A percentile compares a stretch with the other conserved stretches of the same genome.
Conservation (phyloP, 2,797 vertebrate genomes). For the Rhynchonycteris naso region DNA sequence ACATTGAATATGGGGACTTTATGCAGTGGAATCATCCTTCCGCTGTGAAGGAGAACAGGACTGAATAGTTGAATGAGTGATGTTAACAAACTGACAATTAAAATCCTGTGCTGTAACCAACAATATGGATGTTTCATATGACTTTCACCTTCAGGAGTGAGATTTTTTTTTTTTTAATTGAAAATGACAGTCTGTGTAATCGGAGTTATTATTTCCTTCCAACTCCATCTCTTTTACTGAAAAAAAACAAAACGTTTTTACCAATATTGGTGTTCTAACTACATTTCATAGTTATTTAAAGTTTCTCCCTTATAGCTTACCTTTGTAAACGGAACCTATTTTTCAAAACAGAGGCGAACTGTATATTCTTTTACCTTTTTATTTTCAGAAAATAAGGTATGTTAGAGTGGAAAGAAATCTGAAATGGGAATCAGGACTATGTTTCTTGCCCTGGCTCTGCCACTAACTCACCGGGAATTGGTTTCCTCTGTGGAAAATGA, state of each 20-base stretch:
- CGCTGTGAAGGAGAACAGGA: neutral
- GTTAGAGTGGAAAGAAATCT: slow-evolving; percentile 53
- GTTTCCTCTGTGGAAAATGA: slow-evolving; percentile 71
- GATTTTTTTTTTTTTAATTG: neutral
- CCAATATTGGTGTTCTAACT: neutral
- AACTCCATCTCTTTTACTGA: neutral
- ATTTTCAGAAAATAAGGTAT: slow-evolving; percentile 55
- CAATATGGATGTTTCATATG: neutral
- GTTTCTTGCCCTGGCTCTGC: neutral
- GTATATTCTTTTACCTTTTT: slow-evolving; percentile 35
- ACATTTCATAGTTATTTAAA: slow-evolving; percentile 41
- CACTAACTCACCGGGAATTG: slow-evolving; percentile 57
- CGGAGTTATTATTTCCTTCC: neutral
- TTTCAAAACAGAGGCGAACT: slow-evolving; percentile 29
- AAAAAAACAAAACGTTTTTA: neutral
- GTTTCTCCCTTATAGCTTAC: neutral
- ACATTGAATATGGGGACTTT: neutral
- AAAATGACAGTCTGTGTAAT: slow-evolving; percentile 33
- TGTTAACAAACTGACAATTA: slow-evolving; percentile 36
- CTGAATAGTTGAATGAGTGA: neutral
- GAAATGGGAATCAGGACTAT: slow-evolving; percentile 64
- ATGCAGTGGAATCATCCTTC: neutral
- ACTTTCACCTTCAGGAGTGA: slow-evolving; percentile 41
- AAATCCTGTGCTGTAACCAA: neutral
- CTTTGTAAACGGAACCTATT: neutral